Conservation (phyloP, 2,113 vertebrate species). For the Ptilonorhynchus violaceus region DNA sequence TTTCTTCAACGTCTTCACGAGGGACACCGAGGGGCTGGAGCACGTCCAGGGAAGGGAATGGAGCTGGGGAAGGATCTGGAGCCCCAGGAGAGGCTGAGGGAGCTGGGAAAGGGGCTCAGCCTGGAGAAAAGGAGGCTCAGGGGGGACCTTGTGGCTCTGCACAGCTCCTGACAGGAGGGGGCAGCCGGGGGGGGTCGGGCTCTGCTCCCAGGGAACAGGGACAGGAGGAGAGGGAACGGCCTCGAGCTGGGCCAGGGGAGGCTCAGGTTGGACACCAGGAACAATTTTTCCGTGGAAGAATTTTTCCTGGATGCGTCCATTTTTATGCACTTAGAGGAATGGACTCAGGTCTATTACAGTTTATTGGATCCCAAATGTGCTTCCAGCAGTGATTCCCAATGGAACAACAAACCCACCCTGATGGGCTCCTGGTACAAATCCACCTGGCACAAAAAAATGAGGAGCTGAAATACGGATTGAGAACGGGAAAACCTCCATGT, state of each 20-base stretch:
- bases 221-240: neutral
- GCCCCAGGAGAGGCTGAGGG: neutral
- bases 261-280: neutral
- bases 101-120: neutral
- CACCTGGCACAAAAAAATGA: neutral
- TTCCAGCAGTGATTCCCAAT: neutral
- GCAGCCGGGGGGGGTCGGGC: neutral
- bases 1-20: neutral
- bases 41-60: rapidly evolving
- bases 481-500: neutral
- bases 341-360: neutral
- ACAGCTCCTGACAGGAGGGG: neutral
- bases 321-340: neutral
- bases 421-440: neutral
- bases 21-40: neutral
- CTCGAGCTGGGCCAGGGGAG: neutral
- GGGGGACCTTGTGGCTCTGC: neutral
- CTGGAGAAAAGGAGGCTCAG: neutral
- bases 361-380: neutral
- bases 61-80: neutral
- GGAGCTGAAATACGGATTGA: neutral
- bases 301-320: neutral
- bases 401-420: neutral
- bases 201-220: neutral
- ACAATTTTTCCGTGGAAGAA: neutral